Conservation (phyloP, 2,888 invertebrate species). For the Pristionchus entomophagus region DNA sequence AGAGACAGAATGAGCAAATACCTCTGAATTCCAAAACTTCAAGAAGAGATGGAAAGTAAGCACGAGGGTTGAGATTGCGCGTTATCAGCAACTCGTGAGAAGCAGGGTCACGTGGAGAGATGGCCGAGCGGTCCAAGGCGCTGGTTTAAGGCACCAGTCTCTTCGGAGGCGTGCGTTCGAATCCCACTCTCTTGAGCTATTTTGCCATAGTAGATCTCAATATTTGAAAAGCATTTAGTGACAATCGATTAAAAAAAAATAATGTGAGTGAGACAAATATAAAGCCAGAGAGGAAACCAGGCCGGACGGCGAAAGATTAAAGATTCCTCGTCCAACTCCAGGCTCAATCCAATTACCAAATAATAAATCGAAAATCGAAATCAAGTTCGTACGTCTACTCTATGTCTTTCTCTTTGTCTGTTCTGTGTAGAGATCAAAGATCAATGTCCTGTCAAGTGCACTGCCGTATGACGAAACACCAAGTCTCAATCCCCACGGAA, state of each 20-base stretch:
- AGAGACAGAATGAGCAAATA: background rate
- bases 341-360: no score
- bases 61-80: background rate
- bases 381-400: no score
- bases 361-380: no score
- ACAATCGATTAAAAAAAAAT: background rate
- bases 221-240: background rate
- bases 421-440: no score
- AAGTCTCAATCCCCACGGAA: no score
- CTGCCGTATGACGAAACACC: no score
- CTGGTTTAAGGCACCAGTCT: slow-evolving; percentile 92
- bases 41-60: background rate
- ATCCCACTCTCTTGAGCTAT: slow-evolving; percentile 80
- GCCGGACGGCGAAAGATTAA: no score
- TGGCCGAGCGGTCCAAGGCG: slow-evolving; percentile 91
- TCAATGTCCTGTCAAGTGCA: no score
- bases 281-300: no score
- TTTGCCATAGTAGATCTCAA: background rate
- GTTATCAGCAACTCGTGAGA: background rate
- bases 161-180: slow-evolving; percentile 88
- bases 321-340: no score
- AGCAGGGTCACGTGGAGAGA: slow-evolving; percentile 20
- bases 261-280: no score
- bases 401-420: no score
- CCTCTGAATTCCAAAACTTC: background rate